These are phyloP conservation scores for Iselma pallidipennis DNA, from an alignment of 2,888 invertebrate species.

Conservation along the genomic window DNA sequence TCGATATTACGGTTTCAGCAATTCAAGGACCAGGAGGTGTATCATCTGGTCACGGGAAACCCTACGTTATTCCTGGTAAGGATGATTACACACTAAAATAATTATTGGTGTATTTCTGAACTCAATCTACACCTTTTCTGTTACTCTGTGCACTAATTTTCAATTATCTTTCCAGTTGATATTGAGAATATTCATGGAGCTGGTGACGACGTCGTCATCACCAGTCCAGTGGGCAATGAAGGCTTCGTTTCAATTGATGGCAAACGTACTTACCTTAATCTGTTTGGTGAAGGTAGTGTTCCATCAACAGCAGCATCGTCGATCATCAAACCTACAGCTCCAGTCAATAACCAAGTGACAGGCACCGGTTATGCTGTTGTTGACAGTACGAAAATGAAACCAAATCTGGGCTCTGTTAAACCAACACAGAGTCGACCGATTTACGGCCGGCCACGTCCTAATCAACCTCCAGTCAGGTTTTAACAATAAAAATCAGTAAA, in stretches of 20 bases:
- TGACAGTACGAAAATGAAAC: slow-evolving; percentile 58
- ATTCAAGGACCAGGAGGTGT: slow-evolving; percentile 79
- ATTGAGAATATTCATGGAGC: slow-evolving; percentile 51
- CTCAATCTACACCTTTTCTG: not conserved
- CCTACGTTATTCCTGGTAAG: slow-evolving; percentile 61
- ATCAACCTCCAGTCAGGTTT: slow-evolving; percentile 70
- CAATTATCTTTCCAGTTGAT: slow-evolving; percentile 56
- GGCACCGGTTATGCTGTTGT: slow-evolving; percentile 72
- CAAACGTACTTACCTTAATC: slow-evolving; percentile 83
- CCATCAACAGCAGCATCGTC: slow-evolving; percentile 42
- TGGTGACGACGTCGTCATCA: slow-evolving; percentile 68
- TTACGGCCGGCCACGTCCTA: slow-evolving; percentile 59
- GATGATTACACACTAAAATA: not conserved
- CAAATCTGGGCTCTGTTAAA: slow-evolving; percentile 45
- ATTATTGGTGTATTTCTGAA: not conserved
- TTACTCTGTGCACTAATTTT: not conserved
- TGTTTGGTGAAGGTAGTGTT: slow-evolving; percentile 68
- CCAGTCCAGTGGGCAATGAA: slow-evolving; percentile 77
- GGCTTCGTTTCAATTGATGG: slow-evolving; percentile 92
- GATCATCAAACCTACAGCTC: slow-evolving; percentile 48
- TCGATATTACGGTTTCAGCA: slow-evolving; percentile 86
- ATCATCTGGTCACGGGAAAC: slow-evolving; percentile 53
- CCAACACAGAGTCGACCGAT: slow-evolving; percentile 60
- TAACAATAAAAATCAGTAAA: not conserved
- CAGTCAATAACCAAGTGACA: slow-evolving; percentile 53